Evolutionary conservation across 2,888 invertebrate species (phyloP), one percentile per base, ranked within the genome.

Genomic region (Agrenia bidenticulata): DNA sequence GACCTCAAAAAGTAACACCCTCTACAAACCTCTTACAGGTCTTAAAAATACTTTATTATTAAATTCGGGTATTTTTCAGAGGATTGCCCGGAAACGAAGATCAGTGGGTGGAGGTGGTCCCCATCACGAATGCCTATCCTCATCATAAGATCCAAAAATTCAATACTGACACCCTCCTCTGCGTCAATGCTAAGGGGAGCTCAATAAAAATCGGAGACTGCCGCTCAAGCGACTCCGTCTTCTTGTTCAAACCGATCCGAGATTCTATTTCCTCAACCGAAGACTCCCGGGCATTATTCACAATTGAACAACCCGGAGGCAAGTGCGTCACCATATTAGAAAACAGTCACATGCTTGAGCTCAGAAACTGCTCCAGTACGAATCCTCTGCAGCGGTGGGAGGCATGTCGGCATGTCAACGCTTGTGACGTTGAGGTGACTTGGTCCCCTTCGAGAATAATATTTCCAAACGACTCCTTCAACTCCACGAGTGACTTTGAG

Each of bases 381-480:
- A 54, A 54, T 27, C 27, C 27, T 5, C 27, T 54, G 9, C 54
- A 54, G 27, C 24, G 32, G 27, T 54, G 54, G 54, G 17, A 26
- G 9, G 27, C 54, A 4, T 54, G 54, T 54, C 54, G 54, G 15
- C 26, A 24, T 54, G 5, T 24, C 11, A 15, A 26, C 2, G 54
- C 54, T 24, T 54, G 54, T 27, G 54, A 54, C 27, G 54, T 54
- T 24, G 54, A 54, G n/a, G 11, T 54, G 5, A 7, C 54, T 24
- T 54, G 54, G 54, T 54, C 54, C 5, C 54, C 54, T 2, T 24
- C 26, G 26, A 2, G 32, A 27, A 54, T 54, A 7, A 54, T 54
- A 24, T 54, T 54, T 27, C 54, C 54, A 23, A 15, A 2, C 15
- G 24, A 51, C 19, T 27, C 26, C 19, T 19, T 11, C 15, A 19